Evolutionary conservation across 2,888 invertebrate species (phyloP), one percentile per base, ranked within the genome.

Genomic region (Rhyacophila evoluta): DNA sequence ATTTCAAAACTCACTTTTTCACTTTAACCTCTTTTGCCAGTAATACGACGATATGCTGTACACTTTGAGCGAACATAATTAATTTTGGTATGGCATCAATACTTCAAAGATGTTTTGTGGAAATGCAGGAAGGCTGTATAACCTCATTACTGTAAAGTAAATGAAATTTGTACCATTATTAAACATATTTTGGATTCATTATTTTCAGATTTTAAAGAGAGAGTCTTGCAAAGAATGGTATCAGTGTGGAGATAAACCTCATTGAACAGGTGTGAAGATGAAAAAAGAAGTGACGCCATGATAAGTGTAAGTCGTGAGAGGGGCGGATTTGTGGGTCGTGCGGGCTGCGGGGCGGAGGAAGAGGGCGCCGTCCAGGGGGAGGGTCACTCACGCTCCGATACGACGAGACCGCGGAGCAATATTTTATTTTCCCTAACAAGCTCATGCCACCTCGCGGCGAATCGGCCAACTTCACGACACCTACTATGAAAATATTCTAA

Each of bases 361-460:
- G 72, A 28, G 29, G 55, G 55, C 19, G 55, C 19, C 19, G 55
- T 55, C 55, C 70, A 70, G 68, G 69, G 73, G 38, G 78, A 37
- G 75, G 75, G 72, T 19, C 75, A 37, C 74, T 38, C 77, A 76
- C 78, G 70, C 67, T 29, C 73, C 69, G 74, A 55, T 55, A 55
- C 55, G 55, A 15, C 55, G 1, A 55, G 55, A 37, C 77, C 33
- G 71, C 55, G 12, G 70, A 37, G 75, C 77, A 67, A 78, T 81
- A 81, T 81, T 80, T 81, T 75, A 80, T 72, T 39, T 70, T 15
- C 36, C 72, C 75, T 80, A 81, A 81, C 81, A 72, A 81, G 81
- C 81, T 81, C 81, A 80, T 81, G 81, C 68, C 80, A 78, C 80
- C 81, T 81, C 80, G 81, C 80, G 81, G 81, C 81, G 78, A 41